A percentile compares a stretch with the other conserved stretches of the same genome.
Evolutionary conservation across 35 echinoderm and acorn worm species (phyloP).

Genomic region (Amphiura filiformis): DNA sequence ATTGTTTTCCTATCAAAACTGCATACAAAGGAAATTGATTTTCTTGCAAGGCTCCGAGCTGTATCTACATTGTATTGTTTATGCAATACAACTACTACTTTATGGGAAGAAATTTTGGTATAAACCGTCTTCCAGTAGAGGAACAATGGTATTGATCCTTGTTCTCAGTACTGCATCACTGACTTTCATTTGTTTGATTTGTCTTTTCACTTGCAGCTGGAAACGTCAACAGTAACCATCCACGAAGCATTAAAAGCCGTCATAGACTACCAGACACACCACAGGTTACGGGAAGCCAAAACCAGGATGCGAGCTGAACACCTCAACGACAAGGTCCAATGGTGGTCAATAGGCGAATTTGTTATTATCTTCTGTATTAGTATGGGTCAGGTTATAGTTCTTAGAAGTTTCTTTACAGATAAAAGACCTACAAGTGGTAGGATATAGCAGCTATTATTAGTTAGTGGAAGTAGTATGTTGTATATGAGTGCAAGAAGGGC

Average conservation of each 20-base stretch:
- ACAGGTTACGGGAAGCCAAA: slow-evolving; percentile 88
- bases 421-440: slow-evolving; percentile 50
- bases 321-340: slow-evolving; percentile 80
- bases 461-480: neutral
- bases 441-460: slow-evolving; percentile 8
- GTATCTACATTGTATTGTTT: too few relatives aligned
- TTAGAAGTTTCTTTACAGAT: slow-evolving; percentile 99
- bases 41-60: too few relatives aligned
- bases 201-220: slow-evolving; percentile 59
- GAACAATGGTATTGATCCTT: too few relatives aligned
- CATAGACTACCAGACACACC: slow-evolving; percentile 87
- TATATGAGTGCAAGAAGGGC: too few relatives aligned
- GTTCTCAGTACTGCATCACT: too few relatives aligned
- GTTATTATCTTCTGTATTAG: slow-evolving; percentile 74
- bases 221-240: slow-evolving; percentile 93
- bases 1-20: too few relatives aligned
- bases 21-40: too few relatives aligned
- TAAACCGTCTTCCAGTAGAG: too few relatives aligned
- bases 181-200: too few relatives aligned
- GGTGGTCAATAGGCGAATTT: slow-evolving; percentile 90
- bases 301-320: slow-evolving; percentile 64
- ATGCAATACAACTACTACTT: too few relatives aligned
- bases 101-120: too few relatives aligned
- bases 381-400: slow-evolving; percentile 81
- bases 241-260: slow-evolving; percentile 83